Evolutionary conservation across 2,888 invertebrate species (phyloP), one percentile per base, ranked within the genome.

Genomic region (Orchesellides sinensis): DNA sequence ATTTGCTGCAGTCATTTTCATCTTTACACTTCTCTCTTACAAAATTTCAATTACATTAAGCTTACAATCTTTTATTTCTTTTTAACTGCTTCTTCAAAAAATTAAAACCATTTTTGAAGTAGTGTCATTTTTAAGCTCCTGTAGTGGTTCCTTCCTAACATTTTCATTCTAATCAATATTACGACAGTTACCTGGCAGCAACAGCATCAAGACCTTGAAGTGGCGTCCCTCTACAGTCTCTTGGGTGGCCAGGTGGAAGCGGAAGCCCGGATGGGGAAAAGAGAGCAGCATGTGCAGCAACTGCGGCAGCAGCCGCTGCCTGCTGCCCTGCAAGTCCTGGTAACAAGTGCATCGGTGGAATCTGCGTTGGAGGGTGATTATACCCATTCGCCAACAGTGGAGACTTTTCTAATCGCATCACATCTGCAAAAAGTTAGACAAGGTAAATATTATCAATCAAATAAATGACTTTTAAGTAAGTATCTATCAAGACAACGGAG

Each of bases 271-370:
- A 96, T 14, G 97, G 96, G 75, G 96, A 96, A 92, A 97, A 93
- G 87, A 96, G 93, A 81, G 96, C 96, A 83, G 93, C 93, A 90
- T 93, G 93, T 87, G 92, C 92, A 61, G 93, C 93, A 83, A 89
- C 89, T 61, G 89, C 89, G 73, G 89, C 90, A 45, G 88, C 90
- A 59, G 89, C 90, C 70, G 89, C 89, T 63, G 89, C 90, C 79
- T 89, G 89, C 81, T 88, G 89, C 88, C 80, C 89, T 88, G 87
- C 88, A 77, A 84, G 93, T 90, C 96, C 93, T 90, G 96, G 96
- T 96, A 96, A 96, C 92, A 97, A 96, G 90, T 96, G 96, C 96
- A 97, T 96, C 89, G 96, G 97, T 90, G 96, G 96, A 88, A 96
- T 93, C 90, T 96, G 94, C 83, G 96, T 95, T 80, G 97, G 97